Evolutionary conservation across 2,797 vertebrate genomes (phyloP).

Genomic region (Garrulus glandarius): DNA sequence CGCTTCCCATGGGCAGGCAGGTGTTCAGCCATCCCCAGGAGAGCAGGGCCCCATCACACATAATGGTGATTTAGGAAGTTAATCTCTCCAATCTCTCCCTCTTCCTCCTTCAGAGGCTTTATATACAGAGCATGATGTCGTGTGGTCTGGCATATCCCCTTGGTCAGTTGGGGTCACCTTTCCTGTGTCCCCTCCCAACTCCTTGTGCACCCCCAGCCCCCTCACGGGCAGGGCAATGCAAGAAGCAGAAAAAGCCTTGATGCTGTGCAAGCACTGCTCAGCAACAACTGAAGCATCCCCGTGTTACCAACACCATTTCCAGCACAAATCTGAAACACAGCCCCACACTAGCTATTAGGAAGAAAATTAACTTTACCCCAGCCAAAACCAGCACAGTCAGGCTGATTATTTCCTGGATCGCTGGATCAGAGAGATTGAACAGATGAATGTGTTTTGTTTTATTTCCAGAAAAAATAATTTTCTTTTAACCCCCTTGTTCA

Average conservation of each 20-base stretch:
- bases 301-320: background rate
- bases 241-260: background rate
- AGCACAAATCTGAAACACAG: background rate
- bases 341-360: background rate
- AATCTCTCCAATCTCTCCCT: background rate
- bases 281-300: background rate
- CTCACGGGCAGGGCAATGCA: fast-evolving
- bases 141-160: background rate
- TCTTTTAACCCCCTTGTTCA: background rate
- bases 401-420: background rate
- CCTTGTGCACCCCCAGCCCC: background rate
- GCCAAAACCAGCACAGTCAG: background rate
- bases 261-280: background rate
- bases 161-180: background rate
- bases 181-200: background rate
- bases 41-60: fast-evolving
- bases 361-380: background rate
- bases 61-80: fast-evolving
- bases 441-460: background rate
- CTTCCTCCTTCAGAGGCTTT: background rate
- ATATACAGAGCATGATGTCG: background rate
- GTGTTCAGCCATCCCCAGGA: background rate
- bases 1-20: too few relatives aligned
- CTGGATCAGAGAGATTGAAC: background rate
- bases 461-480: background rate